Evolutionary conservation across 2,797 vertebrate species (phyloP).

Genomic region (Vultur gryphus): DNA sequence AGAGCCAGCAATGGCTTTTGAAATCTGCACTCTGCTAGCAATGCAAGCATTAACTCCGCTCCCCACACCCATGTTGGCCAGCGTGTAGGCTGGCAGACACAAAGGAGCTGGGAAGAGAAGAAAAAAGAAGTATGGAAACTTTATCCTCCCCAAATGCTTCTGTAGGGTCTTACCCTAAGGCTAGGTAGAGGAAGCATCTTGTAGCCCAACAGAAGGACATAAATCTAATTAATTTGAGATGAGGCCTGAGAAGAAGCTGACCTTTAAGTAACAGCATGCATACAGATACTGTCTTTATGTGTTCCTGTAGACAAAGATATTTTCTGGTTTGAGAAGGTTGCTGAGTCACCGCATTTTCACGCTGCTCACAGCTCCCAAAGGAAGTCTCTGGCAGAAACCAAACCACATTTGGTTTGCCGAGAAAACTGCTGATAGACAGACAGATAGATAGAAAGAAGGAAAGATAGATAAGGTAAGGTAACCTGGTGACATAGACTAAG

Average conservation of each 20-base stretch:
- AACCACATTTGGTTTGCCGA: neutral
- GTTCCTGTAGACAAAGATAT: neutral
- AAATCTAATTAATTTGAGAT: neutral
- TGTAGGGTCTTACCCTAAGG: neutral
- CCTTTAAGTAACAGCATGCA: neutral
- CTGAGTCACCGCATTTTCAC: rapidly evolving
- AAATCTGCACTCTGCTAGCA: neutral
- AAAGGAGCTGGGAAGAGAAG: too few species aligned
- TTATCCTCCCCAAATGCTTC: neutral
- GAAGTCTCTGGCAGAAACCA: neutral
- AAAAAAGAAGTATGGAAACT: neutral
- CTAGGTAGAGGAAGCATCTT: neutral
- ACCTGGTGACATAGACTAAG: neutral
- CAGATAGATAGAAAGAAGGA: too few species aligned
- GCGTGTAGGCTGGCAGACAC: neutral
- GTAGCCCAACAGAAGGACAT: neutral
- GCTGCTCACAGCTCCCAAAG: neutral
- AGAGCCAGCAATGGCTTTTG: neutral
- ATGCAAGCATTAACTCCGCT: neutral
- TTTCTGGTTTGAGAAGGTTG: neutral
- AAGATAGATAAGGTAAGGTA: neutral
- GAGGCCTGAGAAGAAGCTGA: neutral
- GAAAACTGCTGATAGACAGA: neutral
- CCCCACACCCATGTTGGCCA: neutral
- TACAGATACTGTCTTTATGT: neutral